phyloP scores from a whole-genome alignment of 2,797 vertebrate genomes.

The Darevskia nairensis region DNA sequence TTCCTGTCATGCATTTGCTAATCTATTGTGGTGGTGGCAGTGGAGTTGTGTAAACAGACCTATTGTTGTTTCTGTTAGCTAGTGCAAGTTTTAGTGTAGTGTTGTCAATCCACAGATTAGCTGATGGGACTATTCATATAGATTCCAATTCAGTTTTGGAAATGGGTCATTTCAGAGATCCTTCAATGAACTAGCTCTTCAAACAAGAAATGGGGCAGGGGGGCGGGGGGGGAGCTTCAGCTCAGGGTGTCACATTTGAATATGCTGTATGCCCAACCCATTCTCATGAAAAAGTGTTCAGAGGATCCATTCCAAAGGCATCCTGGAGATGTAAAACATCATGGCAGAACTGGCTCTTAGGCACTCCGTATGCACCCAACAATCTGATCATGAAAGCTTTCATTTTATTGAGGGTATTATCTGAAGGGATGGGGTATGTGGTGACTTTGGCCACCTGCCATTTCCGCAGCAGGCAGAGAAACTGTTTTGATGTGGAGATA shows the following conservation, averaged over 20 bases:
- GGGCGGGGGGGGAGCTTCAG: no score
- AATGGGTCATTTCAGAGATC: background rate
- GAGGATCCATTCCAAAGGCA: background rate
- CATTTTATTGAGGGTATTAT: conserved; percentile 46
- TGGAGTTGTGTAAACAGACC: background rate
- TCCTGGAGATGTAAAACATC: background rate
- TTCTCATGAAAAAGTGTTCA: background rate
- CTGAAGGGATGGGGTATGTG: conserved; percentile 40
- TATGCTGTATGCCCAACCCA: background rate
- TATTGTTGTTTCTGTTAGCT: background rate
- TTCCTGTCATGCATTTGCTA: background rate
- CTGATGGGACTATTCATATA: background rate
- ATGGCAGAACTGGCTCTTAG: background rate
- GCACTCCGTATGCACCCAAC: background rate
- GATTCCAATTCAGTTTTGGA: background rate
- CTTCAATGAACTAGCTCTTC: background rate
- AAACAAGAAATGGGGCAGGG: background rate
- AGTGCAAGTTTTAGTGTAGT: background rate
- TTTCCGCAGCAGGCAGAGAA: conserved; percentile 68
- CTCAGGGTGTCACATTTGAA: background rate
- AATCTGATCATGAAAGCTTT: conserved; percentile 39
- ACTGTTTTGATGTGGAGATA: conserved; percentile 64
- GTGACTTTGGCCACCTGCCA: conserved; percentile 67
- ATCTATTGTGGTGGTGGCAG: background rate
- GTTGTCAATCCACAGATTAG: background rate